phyloP scores from a whole-genome alignment of 2,797 vertebrate genomes.

The Momotus momota region DNA sequence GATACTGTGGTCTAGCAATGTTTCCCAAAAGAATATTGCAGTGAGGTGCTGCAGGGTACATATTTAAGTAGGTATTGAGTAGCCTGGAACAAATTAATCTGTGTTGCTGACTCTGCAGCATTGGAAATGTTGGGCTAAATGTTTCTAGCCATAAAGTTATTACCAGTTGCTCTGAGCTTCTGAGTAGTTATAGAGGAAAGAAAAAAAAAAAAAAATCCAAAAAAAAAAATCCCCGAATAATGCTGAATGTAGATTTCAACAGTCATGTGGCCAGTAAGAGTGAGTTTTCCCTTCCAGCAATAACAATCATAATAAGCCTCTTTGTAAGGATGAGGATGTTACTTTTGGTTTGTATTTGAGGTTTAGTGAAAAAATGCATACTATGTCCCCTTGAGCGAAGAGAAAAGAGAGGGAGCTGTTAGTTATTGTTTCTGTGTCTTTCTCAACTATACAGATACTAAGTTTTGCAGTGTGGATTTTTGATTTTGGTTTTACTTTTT shows the following conservation, averaged over 20 bases:
- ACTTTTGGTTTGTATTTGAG: conserved; percentile 72
- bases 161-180: neutral
- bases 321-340: conserved; percentile 66
- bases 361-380: conserved; percentile 67
- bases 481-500: neutral
- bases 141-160: conserved; percentile 20
- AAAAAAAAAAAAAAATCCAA: neutral
- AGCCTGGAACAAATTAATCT: conserved; percentile 2
- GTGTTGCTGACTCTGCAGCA: conserved; percentile 15
- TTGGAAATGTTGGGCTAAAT: neutral
- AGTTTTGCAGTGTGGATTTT: neutral
- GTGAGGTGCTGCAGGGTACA: neutral
- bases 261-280: conserved; percentile 67
- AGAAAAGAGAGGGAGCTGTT: neutral
- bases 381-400: conserved; percentile 47
- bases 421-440: conserved; percentile 59
- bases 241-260: conserved; percentile 49
- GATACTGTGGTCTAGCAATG: neutral
- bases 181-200: conserved; percentile 4
- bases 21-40: neutral
- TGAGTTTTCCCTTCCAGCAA: conserved; percentile 69
- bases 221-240: conserved; percentile 9
- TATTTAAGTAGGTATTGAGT: neutral
- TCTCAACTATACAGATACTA: neutral
- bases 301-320: conserved; percentile 59